Evolutionary conservation across 2,113 vertebrate genomes (phyloP).

Genomic region (Ahaetulla prasina): DNA sequence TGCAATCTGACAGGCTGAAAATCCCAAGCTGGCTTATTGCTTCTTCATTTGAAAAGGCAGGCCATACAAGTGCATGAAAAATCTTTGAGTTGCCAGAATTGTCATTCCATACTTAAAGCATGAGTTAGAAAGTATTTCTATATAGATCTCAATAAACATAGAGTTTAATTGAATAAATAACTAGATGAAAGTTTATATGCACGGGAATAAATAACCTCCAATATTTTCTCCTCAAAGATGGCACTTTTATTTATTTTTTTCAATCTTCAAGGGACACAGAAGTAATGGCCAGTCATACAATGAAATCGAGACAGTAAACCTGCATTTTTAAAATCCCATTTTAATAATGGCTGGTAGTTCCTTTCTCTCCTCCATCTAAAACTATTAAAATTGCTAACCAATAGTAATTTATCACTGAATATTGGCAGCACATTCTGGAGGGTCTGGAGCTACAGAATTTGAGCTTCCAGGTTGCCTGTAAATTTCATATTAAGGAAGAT

Average conservation of each 20-base stretch:
- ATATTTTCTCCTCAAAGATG: background rate
- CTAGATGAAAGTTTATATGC: background rate
- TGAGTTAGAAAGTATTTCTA: background rate
- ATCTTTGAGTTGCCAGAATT: background rate
- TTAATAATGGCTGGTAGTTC: background rate
- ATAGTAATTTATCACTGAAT: background rate
- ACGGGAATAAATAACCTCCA: background rate
- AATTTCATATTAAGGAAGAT: background rate
- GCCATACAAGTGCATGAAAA: background rate
- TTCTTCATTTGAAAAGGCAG: background rate
- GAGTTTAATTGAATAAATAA: background rate
- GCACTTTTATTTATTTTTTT: background rate
- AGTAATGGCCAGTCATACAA: background rate
- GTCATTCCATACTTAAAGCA: background rate
- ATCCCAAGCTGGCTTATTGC: background rate
- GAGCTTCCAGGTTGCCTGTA: background rate
- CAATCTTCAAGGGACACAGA: background rate
- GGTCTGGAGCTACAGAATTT: background rate
- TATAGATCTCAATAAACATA: background rate
- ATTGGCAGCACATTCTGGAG: background rate
- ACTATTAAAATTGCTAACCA: background rate
- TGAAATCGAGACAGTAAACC: background rate
- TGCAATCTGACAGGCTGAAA: background rate
- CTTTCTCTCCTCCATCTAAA: background rate
- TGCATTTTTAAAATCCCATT: background rate